A percentile compares a stretch with the other conserved stretches of the same genome.
Evolutionary conservation across 2,113 vertebrate species (phyloP).

Genomic region (Myanophis thanlyinensis): DNA sequence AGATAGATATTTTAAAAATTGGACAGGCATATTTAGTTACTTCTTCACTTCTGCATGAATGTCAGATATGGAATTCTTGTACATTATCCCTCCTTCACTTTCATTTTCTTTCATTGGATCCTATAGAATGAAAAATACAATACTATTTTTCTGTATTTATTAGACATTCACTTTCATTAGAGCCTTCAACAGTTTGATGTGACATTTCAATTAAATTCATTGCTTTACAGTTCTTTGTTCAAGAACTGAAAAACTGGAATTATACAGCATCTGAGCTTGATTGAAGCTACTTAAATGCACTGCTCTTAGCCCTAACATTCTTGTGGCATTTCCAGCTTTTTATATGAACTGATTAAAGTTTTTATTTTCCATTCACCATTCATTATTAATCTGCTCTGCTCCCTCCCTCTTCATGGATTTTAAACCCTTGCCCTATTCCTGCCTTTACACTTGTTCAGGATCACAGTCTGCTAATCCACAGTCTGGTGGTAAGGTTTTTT

Average conservation of each 20-base stretch:
- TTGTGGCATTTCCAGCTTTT: constrained; percentile 60
- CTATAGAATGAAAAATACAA: constrained; percentile 34
- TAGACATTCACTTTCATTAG: constrained; percentile 42
- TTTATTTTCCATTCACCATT: constrained; percentile 81
- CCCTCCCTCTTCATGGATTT: constrained; percentile 84
- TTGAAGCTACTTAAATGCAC: constrained; percentile 63
- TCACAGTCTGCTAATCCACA: constrained; percentile 96
- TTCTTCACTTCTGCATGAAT: constrained; percentile 10
- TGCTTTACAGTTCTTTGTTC: constrained; percentile 37
- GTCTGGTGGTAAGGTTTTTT: constrained; percentile 95
- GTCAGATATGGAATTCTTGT: constrained; percentile 13
- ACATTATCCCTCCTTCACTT: constrained; percentile 26
- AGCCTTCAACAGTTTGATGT: constrained; percentile 37
- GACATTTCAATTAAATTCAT: constrained; percentile 59
- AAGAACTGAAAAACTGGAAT: constrained; percentile 69
- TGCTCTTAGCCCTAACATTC: constrained; percentile 66
- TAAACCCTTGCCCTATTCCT: constrained; percentile 81
- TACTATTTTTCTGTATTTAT: constrained; percentile 60
- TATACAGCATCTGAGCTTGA: constrained; percentile 61
- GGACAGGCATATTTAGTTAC: neutral
- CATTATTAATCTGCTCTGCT: constrained; percentile 89
- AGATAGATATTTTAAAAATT: neutral
- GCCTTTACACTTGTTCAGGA: constrained; percentile 92
- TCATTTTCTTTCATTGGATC: constrained; percentile 54
- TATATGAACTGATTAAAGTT: constrained; percentile 77